phyloP scores from a whole-genome alignment of 2,888 invertebrate genomes.

The Papilio elwesi region DNA sequence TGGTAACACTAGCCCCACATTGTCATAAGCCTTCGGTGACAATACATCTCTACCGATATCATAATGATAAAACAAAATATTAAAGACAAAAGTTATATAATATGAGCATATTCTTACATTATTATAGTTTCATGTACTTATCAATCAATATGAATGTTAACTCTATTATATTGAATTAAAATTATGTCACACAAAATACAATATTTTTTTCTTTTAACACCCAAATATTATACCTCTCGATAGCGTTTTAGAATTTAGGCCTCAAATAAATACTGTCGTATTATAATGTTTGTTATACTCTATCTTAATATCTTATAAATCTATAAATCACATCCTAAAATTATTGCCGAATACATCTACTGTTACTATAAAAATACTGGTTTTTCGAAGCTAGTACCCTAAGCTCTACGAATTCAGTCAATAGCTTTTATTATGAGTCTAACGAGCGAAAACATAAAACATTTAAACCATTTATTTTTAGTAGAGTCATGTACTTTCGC shows the following conservation, averaged over 20 bases:
- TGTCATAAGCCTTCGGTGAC: conserved; percentile 6
- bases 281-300: conserved; percentile 47
- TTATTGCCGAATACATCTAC: conserved; percentile 67
- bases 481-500: not conserved
- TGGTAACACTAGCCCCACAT: conserved; percentile 3
- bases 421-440: conserved; percentile 27
- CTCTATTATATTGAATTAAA: conserved; percentile 26
- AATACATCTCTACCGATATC: not conserved
- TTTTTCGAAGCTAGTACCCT: conserved; percentile 50
- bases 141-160: conserved; percentile 13
- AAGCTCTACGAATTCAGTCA: conserved; percentile 62
- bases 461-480: not conserved
- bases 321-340: conserved; percentile 63
- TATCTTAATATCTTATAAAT: conserved; percentile 42
- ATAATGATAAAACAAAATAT: no score
- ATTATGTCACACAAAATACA: conserved; percentile 41
- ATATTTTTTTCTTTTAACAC: conserved; percentile 37
- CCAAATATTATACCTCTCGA: conserved; percentile 20
- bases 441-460: not conserved
- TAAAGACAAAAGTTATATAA: not conserved
- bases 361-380: conserved; percentile 63
- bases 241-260: conserved; percentile 46
- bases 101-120: conserved; percentile 24
- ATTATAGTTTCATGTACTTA: conserved; percentile 16
- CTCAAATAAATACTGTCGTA: conserved; percentile 51